Evolutionary conservation across 2,797 vertebrate genomes (phyloP).

Genomic region (Spinibarbus caldwelli): DNA sequence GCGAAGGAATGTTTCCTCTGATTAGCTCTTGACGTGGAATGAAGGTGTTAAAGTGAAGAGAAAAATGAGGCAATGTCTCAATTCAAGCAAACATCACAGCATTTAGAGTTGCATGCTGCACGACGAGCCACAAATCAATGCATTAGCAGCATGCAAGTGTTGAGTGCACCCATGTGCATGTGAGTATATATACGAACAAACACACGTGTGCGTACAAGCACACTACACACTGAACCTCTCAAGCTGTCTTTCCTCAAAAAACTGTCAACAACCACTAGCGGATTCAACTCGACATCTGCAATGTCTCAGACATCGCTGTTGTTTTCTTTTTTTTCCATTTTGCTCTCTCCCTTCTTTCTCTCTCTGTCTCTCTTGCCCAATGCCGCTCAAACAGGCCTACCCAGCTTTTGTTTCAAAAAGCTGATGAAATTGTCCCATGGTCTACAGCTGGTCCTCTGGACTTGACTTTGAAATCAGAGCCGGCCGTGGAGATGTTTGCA

Average conservation of each 20-base stretch:
- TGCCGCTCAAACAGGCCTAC: slow-evolving; percentile 69
- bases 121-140: background rate
- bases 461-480: slow-evolving; percentile 89
- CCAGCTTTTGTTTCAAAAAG: slow-evolving; percentile 86
- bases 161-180: slow-evolving; percentile 27
- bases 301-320: slow-evolving; percentile 79
- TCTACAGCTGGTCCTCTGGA: slow-evolving; percentile 83
- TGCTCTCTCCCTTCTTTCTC: slow-evolving; percentile 62
- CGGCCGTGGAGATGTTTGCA: slow-evolving; percentile 71
- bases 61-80: background rate
- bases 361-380: slow-evolving; percentile 65
- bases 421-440: slow-evolving; percentile 71
- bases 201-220: background rate
- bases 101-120: background rate
- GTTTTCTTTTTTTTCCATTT: slow-evolving; percentile 50
- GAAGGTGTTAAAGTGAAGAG: slow-evolving; percentile 24
- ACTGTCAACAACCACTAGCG: slow-evolving; percentile 78
- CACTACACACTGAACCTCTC: slow-evolving; percentile 47
- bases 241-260: slow-evolving; percentile 78
- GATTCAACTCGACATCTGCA: slow-evolving; percentile 86
- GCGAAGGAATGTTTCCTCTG: slow-evolving; percentile 77
- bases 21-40: slow-evolving; percentile 59
- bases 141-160: slow-evolving; percentile 2
- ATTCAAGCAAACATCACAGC: slow-evolving; percentile 11
- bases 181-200: slow-evolving; percentile 5